phyloP scores from a whole-genome alignment of 2,113 vertebrate species.

The Poeciliopsis turrubarensis region DNA sequence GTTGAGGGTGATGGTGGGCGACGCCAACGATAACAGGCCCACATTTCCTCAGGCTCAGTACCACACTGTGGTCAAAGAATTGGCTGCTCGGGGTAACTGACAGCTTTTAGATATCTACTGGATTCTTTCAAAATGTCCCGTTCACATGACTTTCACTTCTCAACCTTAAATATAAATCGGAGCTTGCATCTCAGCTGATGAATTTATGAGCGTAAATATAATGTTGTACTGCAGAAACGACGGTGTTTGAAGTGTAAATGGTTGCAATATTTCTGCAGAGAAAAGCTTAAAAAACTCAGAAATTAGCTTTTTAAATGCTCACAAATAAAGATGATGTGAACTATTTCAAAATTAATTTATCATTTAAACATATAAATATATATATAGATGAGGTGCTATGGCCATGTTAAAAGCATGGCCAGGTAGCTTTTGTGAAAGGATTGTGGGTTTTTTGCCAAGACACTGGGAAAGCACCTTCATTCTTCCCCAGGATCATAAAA shows the following conservation, averaged over 20 bases:
- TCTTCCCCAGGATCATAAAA: conserved; percentile 43
- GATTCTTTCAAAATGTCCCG: neutral
- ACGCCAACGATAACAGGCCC: conserved; percentile 80
- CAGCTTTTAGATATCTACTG: neutral
- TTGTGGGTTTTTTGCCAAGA: conserved; percentile 53
- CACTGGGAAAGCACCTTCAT: conserved; percentile 31
- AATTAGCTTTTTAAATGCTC: no score
- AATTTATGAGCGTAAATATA: no score
- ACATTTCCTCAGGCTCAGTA: conserved; percentile 78
- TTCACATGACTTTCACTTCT: neutral
- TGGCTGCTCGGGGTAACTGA: conserved; percentile 61
- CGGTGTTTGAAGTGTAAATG: no score
- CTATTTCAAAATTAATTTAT: no score
- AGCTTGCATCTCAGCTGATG: neutral
- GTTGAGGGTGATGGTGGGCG: conserved; percentile 77
- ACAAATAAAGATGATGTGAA: no score
- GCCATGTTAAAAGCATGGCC: conserved; percentile 39
- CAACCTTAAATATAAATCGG: neutral
- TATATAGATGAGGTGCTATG: neutral
- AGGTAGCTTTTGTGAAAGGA: conserved; percentile 47
- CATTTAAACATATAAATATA: no score
- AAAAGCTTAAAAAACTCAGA: no score
- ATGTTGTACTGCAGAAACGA: no score
- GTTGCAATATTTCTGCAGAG: no score
- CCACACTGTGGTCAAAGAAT: conserved; percentile 78